Conservation (phyloP, 2,888 invertebrate species). For the Tanypteryx hageni region DNA sequence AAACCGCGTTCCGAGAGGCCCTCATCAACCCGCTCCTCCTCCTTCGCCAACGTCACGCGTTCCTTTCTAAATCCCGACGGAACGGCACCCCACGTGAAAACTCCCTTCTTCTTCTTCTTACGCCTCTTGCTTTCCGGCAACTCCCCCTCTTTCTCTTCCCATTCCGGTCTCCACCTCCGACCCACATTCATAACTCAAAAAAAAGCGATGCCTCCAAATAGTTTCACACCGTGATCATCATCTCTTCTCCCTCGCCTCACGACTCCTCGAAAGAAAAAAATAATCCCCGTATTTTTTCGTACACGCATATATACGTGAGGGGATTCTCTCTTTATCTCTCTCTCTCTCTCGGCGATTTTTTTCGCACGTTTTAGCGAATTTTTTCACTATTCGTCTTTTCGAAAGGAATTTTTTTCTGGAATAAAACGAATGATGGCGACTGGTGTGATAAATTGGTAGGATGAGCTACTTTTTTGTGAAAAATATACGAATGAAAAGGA, state of each 20-base stretch:
- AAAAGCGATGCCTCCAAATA: not conserved
- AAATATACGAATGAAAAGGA: too few species aligned
- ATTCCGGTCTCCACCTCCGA: constrained; percentile 46
- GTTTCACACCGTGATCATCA: too few species aligned
- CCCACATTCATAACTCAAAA: constrained; percentile 38
- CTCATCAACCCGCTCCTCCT: constrained; percentile 18
- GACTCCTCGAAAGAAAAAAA: not conserved
- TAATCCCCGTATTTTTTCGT: not conserved
- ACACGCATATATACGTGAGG: not conserved
- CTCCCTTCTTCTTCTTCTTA: not conserved
- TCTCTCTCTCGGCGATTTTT: not conserved
- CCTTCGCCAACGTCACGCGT: constrained; percentile 27
- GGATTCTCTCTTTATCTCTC: not conserved
- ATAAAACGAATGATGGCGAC: not conserved
- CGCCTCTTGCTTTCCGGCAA: not conserved
- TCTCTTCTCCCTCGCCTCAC: too few species aligned
- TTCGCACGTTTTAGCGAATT: not conserved
- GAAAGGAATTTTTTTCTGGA: not conserved
- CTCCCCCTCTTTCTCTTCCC: not conserved
- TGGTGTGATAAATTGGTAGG: not conserved
- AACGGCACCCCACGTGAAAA: constrained; percentile 12
- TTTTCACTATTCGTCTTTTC: not conserved
- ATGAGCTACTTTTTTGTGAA: constrained; percentile 34
- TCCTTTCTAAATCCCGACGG: constrained; percentile 15
- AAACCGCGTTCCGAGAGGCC: not conserved